Evolutionary conservation across 2,797 vertebrate species (phyloP).

Genomic region (Emydoidea blandingii): DNA sequence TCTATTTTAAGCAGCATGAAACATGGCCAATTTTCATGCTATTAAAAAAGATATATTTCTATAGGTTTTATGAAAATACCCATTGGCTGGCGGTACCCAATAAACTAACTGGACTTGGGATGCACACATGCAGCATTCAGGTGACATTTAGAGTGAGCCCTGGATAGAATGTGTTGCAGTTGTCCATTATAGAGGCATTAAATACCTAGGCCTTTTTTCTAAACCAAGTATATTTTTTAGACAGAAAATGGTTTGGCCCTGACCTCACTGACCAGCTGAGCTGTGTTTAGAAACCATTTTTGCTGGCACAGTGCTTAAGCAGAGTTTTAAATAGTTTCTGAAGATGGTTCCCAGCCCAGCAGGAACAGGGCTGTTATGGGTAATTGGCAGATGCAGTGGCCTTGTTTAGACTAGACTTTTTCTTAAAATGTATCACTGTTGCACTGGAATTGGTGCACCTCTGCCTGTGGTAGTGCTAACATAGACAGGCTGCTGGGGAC

Average conservation of each 20-base stretch:
- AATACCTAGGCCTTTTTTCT: background rate
- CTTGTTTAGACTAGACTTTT: background rate
- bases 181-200: background rate
- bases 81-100: background rate
- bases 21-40: slow-evolving; percentile 38
- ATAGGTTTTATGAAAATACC: slow-evolving; percentile 55
- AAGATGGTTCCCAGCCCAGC: background rate
- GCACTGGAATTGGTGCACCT: background rate
- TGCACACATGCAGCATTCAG: background rate
- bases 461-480: background rate
- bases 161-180: background rate
- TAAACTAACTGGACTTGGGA: background rate
- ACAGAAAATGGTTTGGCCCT: background rate
- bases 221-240: background rate
- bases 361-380: background rate
- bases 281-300: background rate
- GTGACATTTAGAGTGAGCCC: background rate
- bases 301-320: background rate
- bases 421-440: background rate
- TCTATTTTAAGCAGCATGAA: slow-evolving; percentile 68
- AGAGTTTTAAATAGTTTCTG: background rate
- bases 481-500: background rate
- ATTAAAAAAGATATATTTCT: slow-evolving; percentile 49
- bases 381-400: background rate
- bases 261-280: background rate